Base-by-base conservation (phyloP, 2,797 vertebrate species). In the Knipowitschia caucasica region DNA sequence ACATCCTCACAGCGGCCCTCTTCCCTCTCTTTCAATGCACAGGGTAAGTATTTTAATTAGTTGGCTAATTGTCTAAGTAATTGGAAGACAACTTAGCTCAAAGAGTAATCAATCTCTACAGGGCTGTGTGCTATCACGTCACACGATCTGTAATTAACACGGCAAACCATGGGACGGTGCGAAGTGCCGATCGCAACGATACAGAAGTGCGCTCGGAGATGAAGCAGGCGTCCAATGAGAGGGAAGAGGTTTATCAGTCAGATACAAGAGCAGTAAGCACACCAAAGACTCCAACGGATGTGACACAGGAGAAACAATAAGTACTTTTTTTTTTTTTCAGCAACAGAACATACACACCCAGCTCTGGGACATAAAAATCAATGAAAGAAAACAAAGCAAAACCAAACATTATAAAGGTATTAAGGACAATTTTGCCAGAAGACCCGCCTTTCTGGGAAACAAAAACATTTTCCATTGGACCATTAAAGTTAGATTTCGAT, bases 21-120 rank as follows among this genome's bases (percentile, higher is more conserved):
- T 92, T 90, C 86, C 90, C 92, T 92, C 93, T 91, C 91, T 96
- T 94, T 92, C 93, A 93, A 94, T 92, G 93, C 91, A 83, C 89
- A 92, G 94, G 94, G 92, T 96, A 95, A 98, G 94, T 98, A 95
- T 99, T 98, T 98, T 99, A 99, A 99, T 99, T 97, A 99, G 94
- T 94, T 93, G 92, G 94, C 93, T 98, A 98, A 99, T 98, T 99
- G 95, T 95, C 95, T 97, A 95, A 95, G 94, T 99, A 98, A 99
- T 98, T 98, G 94, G 95, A 93, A 98, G 95, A 94, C 95, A 94
- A 96, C 92, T 96, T 93, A 89, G 93, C 94, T 96, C 94, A 96
- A 95, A 95, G 92, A 96, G 95, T 96, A 98, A 98, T 98, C 95
- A 96, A 96, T 98, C 91, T 96, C 93, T 95, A 94, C 93, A 95